Evolutionary conservation across 64 coral and sea anemone genomes (phyloP).

Genomic region (Stichodactyla mertensii): DNA sequence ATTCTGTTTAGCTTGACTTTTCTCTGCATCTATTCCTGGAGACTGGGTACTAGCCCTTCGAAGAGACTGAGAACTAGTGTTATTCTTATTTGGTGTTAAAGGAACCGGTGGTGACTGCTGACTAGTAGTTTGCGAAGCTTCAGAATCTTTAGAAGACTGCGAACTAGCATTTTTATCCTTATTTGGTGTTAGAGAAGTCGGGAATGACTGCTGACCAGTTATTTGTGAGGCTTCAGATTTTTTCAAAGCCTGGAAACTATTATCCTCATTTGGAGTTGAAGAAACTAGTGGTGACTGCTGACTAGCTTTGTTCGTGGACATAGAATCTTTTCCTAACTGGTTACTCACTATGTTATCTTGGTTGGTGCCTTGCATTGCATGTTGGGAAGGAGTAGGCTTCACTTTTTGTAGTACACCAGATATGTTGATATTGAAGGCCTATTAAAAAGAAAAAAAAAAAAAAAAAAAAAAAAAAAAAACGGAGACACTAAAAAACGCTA

Average conservation of each 20-base stretch:
- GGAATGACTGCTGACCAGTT: too few species aligned
- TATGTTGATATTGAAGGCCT: conserved; percentile 79
- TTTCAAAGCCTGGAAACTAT: neutral
- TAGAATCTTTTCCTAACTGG: neutral
- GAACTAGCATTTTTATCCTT: too few species aligned
- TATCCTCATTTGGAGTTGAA: neutral
- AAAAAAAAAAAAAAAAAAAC: neutral
- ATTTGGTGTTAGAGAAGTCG: too few species aligned
- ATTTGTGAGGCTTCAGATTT: too few species aligned
- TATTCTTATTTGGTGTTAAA: too few species aligned
- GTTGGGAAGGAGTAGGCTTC: neutral
- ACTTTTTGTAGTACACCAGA: conserved; percentile 54
- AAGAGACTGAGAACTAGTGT: neutral
- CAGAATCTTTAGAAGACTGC: neutral
- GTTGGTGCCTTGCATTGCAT: neutral
- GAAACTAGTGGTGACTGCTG: neutral
- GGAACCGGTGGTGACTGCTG: neutral
- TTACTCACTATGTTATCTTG: too few species aligned
- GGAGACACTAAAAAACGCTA: neutral
- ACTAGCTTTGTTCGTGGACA: neutral
- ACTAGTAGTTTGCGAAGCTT: neutral
- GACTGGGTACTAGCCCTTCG: too few species aligned
- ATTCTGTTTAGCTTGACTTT: neutral
- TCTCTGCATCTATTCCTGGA: neutral
- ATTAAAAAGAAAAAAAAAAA: neutral